Conservation (phyloP, 1,140 invertebrate genomes). For the Eumeta japonica region DNA sequence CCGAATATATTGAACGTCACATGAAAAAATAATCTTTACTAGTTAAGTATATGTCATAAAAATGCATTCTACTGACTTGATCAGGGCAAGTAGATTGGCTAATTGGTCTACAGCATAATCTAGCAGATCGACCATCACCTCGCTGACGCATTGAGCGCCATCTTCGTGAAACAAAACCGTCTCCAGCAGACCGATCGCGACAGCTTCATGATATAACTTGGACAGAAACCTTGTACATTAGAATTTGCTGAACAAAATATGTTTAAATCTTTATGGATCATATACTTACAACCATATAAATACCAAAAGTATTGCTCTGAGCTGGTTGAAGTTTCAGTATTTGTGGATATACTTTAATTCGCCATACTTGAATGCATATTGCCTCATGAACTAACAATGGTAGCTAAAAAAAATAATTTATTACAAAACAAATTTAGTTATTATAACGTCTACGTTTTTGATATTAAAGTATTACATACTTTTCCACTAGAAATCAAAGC, state of each 20-base stretch:
- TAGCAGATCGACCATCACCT: slow-evolving; percentile 70
- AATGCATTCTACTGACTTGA: slow-evolving; percentile 38
- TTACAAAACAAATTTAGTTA: slow-evolving; percentile 1
- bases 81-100: slow-evolving; percentile 55
- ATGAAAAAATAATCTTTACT: too few relatives aligned
- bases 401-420: slow-evolving; percentile 50
- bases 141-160: slow-evolving; percentile 67
- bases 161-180: slow-evolving; percentile 72
- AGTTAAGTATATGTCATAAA: too few relatives aligned
- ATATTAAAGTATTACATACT: slow-evolving; percentile 36
- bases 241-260: too few relatives aligned
- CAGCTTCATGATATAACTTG: slow-evolving; percentile 70
- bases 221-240: slow-evolving; percentile 21
- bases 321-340: slow-evolving; percentile 56
- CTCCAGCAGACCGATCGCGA: slow-evolving; percentile 70
- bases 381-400: slow-evolving; percentile 72
- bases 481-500: slow-evolving; percentile 64
- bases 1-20: too few relatives aligned
- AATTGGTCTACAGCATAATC: slow-evolving; percentile 68
- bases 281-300: slow-evolving; percentile 64
- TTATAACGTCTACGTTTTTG: slow-evolving; percentile 1
- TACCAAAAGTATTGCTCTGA: slow-evolving; percentile 65
- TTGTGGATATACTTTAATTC: slow-evolving; percentile 69
- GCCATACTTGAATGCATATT: slow-evolving; percentile 76
- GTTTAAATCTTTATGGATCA: slow-evolving; percentile 1